These are phyloP conservation scores for Chymomyza costata DNA, from an alignment of 1,140 invertebrate genomes.

Conservation along the genomic window DNA sequence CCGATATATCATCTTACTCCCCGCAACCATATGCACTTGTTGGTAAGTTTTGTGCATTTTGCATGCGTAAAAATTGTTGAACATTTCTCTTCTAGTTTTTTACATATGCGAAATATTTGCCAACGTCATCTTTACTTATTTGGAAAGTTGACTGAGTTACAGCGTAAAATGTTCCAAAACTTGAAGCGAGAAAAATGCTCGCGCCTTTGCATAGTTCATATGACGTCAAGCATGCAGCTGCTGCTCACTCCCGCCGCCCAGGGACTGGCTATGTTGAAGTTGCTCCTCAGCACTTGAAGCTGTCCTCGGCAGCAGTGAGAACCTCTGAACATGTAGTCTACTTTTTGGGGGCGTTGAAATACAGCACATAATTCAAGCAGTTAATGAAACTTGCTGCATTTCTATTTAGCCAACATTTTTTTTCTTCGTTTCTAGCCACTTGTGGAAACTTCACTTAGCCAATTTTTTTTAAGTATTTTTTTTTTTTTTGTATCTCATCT, in stretches of 20 bases:
- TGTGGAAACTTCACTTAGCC: too few relatives aligned
- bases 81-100: conserved; percentile 35
- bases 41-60: conserved; percentile 11
- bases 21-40: conserved; percentile 31
- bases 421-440: conserved; percentile 30
- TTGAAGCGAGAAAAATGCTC: not conserved
- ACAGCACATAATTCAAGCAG: conserved; percentile 49
- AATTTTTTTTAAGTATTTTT: too few relatives aligned
- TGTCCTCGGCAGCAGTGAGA: conserved; percentile 31
- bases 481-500: conserved; percentile 27
- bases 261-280: not conserved
- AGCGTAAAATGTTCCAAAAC: conserved; percentile 9
- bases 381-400: conserved; percentile 53
- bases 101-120: conserved; percentile 15
- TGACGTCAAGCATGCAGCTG: conserved; percentile 14
- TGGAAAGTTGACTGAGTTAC: conserved; percentile 20
- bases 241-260: conserved; percentile 19
- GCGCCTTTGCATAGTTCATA: conserved; percentile 22
- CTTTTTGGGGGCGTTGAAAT: conserved; percentile 15
- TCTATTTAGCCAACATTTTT: conserved; percentile 17
- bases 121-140: conserved; percentile 47
- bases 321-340: too few relatives aligned
- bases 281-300: conserved; percentile 21
- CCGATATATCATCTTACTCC: too few relatives aligned
- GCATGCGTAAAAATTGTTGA: conserved; percentile 32